Base-by-base conservation (phyloP, 2,113 vertebrate genomes). In the Lophotis ruficrista region DNA sequence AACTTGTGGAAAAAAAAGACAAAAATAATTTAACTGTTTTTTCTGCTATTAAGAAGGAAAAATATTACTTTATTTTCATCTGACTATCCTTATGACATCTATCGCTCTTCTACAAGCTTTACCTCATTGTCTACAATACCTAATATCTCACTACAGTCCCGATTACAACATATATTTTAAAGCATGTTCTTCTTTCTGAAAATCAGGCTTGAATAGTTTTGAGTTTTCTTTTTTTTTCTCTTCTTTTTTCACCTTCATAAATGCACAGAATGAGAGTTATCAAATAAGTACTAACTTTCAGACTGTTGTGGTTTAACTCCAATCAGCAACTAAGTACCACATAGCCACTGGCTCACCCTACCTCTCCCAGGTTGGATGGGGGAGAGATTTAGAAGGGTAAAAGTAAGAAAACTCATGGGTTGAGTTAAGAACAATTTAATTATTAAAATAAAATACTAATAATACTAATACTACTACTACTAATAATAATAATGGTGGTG, bases 211-310 rank as follows among this genome's bases (percentile, higher is more conserved):
- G 22, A 61, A 56, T 43, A 41, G 10, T 19, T 53, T 51, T 8
- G 12, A 1, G 4, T 25, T 14, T 12, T 33, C 3, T 6, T 23
- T 15, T 5, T 16, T 7, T 41, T 35, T 5, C 10, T 9, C 4
- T 24, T 24, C 2, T 28, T 45, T 33, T 60, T 10, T 4, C 22
- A 12, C 12, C 22, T 78, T 78, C 18, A 45, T 47, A 60, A 60
- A 79, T 14, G 8, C 22, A 78, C 4, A 62, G 60, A 56, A 50
- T 33, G 8, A 60, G 23, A 70, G 20, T 53, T 82, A 30, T 16
- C 9, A 70, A 70, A 27, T 27, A 78, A 78, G 66, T 21, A 17
- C 1, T 15, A 41, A 41, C 3, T 11, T 69, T 65, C 27, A 61
- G 27, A 47, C 27, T 43, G 41, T 43, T 43, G 41, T 43, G 41